A percentile compares a stretch with the other conserved stretches of the same genome.
Conservation (phyloP, 2,888 invertebrate genomes). For the Pollenia amentaria region DNA sequence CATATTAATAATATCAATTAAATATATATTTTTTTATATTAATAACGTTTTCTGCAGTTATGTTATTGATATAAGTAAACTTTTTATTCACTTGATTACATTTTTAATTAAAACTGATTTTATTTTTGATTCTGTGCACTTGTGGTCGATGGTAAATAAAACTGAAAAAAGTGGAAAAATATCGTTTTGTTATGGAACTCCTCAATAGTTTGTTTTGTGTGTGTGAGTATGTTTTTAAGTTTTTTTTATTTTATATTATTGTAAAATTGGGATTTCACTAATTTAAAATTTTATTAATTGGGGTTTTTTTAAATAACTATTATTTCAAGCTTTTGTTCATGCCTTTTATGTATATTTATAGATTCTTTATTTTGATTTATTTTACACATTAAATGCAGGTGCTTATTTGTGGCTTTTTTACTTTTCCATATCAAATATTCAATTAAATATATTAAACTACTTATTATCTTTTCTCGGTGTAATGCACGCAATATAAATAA, state of each 20-base stretch:
- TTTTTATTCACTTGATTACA: too few species aligned
- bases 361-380: neutral
- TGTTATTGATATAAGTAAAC: too few species aligned
- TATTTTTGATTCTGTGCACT: too few species aligned
- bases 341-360: neutral
- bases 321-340: neutral
- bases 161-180: too few species aligned
- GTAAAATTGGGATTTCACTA: too few species aligned
- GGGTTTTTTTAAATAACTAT: neutral
- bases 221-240: neutral
- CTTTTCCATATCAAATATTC: neutral
- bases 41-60: too few species aligned
- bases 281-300: neutral
- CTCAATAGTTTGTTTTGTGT: too few species aligned
- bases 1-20: too few species aligned
- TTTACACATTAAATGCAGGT: neutral
- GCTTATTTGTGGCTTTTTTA: neutral
- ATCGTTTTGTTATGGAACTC: too few species aligned
- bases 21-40: too few species aligned
- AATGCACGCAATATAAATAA: neutral
- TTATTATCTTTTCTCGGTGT: slow-evolving; percentile 3
- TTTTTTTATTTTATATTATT: neutral
- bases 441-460: slow-evolving; percentile 16
- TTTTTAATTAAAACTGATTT: too few species aligned
- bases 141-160: too few species aligned